Conservation (phyloP, 2,888 invertebrate species). For the Artemia sinica region DNA sequence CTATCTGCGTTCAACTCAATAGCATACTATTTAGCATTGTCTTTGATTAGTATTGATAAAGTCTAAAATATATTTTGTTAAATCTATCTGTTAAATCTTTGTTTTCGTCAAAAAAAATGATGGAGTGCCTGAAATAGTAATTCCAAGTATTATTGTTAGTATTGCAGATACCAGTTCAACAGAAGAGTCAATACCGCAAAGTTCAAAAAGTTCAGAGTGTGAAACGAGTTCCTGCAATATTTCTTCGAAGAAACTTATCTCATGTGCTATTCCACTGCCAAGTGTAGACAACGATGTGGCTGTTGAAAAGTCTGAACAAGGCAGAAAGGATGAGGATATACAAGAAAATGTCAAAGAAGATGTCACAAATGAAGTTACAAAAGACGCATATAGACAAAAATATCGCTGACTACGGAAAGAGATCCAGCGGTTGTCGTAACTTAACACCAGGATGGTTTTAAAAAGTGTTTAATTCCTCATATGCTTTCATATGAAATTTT, state of each 20-base stretch:
- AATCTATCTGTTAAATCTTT: too few species aligned
- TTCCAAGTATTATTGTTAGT: background rate
- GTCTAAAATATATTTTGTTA: too few species aligned
- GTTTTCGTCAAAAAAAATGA: background rate
- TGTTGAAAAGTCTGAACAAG: background rate
- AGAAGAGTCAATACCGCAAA: background rate
- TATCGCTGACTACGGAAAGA: slow-evolving; percentile 33
- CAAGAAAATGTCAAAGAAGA: too few species aligned
- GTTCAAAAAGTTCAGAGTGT: background rate
- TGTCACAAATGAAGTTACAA: slow-evolving; percentile 7
- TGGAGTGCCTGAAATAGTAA: background rate
- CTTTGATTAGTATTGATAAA: too few species aligned
- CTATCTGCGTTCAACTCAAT: background rate
- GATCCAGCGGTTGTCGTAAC: slow-evolving; percentile 29
- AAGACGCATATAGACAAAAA: slow-evolving; percentile 35
- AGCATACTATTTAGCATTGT: background rate
- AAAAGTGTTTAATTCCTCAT: slow-evolving; percentile 40
- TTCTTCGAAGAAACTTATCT: background rate
- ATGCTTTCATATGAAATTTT: slow-evolving; percentile 63
- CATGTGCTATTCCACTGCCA: background rate
- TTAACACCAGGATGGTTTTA: slow-evolving; percentile 32
- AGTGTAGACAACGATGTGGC: background rate
- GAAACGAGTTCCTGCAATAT: background rate
- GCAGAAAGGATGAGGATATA: too few species aligned
- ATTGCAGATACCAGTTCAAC: background rate